Base-by-base conservation (phyloP, 2,113 vertebrate genomes). In the Triplophysa dalaica region DNA sequence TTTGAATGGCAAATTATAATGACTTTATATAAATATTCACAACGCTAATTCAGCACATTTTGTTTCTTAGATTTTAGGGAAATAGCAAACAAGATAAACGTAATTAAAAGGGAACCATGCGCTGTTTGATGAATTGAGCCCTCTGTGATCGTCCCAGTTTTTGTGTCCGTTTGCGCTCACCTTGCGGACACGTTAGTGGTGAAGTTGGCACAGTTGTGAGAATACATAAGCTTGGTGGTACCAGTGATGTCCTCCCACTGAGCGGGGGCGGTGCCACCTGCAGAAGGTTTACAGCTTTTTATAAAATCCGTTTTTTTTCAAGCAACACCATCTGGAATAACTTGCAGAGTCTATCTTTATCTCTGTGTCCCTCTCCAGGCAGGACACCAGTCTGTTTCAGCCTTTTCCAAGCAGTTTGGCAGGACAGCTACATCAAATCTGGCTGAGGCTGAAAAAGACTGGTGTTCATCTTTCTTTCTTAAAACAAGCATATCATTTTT, bases 171-270 rank as follows among this genome's bases (percentile, higher is more conserved):
- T 21, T 58, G 11, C 60, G 62, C 91, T 94, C 86, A 99, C 98
- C 97, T 96, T 86, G 98, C 98, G 50, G 98, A 99, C 11, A 99
- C 98, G 0, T 99, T 99, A 86, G 98, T 99, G 84, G 98, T 99
- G 62, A 99, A 99, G 91, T 94, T 96, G 84, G 97, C 98, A 26
- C 97, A 99, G 86, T 94, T 96, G 0, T 95, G 93, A 84, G 95
- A 94, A 8, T 98, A 98, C 85, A 98, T 87, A 17, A 99, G 91
- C 86, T 98, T 99, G 0, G 98, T 99, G 74, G 97, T 99, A 84
- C 98, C 98, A 0, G 97, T 99, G 85, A 99, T 99, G 80, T 99
- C 98, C 87, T 99, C 98, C 98, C 98, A 99, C 88, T 98, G 97
- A 73, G 98, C 97, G 65, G 95, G 93, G 16, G 94, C 96, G 16